Base-by-base conservation (phyloP, 2,113 vertebrate species). In the Oryzias woworae region DNA sequence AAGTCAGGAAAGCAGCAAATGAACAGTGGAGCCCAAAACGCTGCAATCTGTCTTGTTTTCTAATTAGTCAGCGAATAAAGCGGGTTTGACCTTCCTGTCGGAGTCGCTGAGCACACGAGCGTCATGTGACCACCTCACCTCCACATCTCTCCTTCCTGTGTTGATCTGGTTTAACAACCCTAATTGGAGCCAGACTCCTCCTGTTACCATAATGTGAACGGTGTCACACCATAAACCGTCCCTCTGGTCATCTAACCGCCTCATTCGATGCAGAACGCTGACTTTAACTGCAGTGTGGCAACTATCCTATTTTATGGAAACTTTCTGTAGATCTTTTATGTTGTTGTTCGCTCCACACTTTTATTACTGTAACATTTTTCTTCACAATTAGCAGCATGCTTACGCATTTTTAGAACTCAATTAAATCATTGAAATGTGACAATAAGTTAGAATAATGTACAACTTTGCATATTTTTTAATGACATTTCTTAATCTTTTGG, bases 141-240 rank as follows among this genome's bases (percentile, higher is more conserved):
- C 26, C 26, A 28, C 41, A 55, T 56, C 49, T 41, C 62, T 47
- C 44, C 57, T 18, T 43, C 12, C 16, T 10, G 66, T 59, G 41
- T 55, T 57, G 64, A 59, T 57, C 58, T 58, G 67, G 69, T 48
- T 68, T 69, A 62, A 71, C 54, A 65, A 50, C 41, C 68, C 31
- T 84, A 73, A 84, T 88, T 80, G 41, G 68, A 44, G 68, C 59
- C 61, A 58, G 71, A 73, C 85, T 88, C 84, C 85, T 88, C 78
- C 81, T 75, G 83, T 73, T 76, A 82, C 84, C 58, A 65, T 86
- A 82, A 89, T 69, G 60, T 80, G 69, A 56, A 75, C 73, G 62
- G 64, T 50, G 78, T 75, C 53, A 66, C 64, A 24, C 65, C 65
- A 76, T 88, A 85, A 79, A 87, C 88, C 68, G 62, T 53, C 54